Evolutionary conservation across 2,888 invertebrate species (phyloP).

Genomic region (Clitarchus hookeri): DNA sequence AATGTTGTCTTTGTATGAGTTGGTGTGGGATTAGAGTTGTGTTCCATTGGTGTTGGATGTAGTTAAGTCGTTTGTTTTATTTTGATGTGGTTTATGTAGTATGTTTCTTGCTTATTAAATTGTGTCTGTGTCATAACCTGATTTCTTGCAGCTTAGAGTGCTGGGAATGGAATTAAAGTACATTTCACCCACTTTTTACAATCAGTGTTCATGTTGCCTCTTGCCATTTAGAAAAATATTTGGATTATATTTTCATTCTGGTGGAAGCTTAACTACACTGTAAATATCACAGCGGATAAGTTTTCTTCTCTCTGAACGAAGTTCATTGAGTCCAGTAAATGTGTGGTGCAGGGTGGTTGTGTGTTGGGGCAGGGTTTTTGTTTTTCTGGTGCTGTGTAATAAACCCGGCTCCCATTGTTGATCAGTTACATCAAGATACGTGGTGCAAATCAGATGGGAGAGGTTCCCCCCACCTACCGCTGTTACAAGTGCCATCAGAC

Average conservation of each 20-base stretch:
- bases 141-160: background rate
- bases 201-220: too few species aligned
- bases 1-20: background rate
- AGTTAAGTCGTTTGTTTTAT: background rate
- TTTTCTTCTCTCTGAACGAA: background rate
- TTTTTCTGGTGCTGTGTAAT: background rate
- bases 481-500: constrained; percentile 94
- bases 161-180: too few species aligned
- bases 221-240: background rate
- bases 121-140: background rate
- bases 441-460: constrained; percentile 85
- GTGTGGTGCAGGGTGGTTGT: background rate
- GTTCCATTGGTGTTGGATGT: background rate
- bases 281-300: background rate
- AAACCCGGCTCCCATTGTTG: background rate
- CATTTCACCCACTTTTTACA: too few species aligned
- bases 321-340: background rate
- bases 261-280: background rate
- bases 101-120: background rate
- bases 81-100: background rate
- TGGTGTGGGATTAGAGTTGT: background rate
- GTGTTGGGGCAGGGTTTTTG: background rate
- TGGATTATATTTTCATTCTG: background rate
- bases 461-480: constrained; percentile 88
- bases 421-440: constrained; percentile 86